Evolutionary conservation across 2,113 vertebrate genomes (phyloP), one percentile per base, ranked within the genome.

Genomic region (Megaceryle torquata): DNA sequence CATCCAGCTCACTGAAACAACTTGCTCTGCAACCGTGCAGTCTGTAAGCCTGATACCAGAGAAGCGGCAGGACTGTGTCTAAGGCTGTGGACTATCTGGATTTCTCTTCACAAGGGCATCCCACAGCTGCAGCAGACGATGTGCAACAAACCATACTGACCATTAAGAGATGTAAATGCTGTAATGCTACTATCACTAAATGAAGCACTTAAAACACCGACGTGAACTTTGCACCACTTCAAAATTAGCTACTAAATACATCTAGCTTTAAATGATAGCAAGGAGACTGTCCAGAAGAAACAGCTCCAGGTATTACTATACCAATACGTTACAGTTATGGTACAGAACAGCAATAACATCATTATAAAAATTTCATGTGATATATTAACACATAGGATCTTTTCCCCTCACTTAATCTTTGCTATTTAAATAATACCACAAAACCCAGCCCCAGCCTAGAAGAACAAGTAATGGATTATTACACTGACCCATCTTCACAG

Each of bases 1-100:
- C 10, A 61, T 10, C 53, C 53, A 78, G 53, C 53, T 78, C 71
- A 46, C 16, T 8, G 25, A 33, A 81, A 44, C 24, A 69, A 64
- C n/a, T 12, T 9, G 0, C 25, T 60, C n/a, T 20, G 46, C 76
- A 65, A 25, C 17, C 14, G 19, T 19, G 13, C 24, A 1, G 24
- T 9, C 37, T 43, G n/a, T n/a, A 31, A 8, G 8, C 8, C 19
- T 41, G n/a, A 29, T 28, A 29, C 10, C 0, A 0, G 29, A 7
- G 18, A 76, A 61, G 59, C 2, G 9, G 22, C 29, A 82, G 18
- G 39, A 33, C 86, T 48, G 7, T 18, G 41, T 24, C 26, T 41
- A 53, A 63, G 18, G 14, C 54, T 31, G 11, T 13, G 31, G 51
- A 59, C 29, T 24, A 10, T 0, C 0, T 0, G 26, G 35, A 39